Percentiles rank a stretch among this genome's conserved stretches.
Conservation (phyloP, 2,797 vertebrate species). For the Arctocebus calabarensis region DNA sequence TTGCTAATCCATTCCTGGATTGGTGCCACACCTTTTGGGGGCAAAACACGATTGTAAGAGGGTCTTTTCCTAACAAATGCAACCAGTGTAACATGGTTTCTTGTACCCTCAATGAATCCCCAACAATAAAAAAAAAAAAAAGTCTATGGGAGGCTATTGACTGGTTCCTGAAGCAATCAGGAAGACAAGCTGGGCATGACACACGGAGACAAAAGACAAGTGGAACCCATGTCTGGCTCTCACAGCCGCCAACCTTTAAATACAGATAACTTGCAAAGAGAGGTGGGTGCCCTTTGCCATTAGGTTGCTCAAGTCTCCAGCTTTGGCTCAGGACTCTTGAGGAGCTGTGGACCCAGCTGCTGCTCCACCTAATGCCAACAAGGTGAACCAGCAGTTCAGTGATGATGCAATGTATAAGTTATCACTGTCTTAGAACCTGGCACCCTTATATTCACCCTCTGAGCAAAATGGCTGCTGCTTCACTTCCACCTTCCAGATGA, state of each 20-base stretch:
- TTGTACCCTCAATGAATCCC: too few species aligned
- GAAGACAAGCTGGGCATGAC: not conserved
- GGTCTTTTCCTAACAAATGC: too few species aligned
- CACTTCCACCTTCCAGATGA: not conserved
- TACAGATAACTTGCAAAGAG: not conserved
- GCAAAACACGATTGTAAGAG: too few species aligned
- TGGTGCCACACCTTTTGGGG: too few species aligned
- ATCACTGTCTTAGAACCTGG: too few species aligned
- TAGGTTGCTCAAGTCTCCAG: not conserved
- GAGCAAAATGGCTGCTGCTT: not conserved
- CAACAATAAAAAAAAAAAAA: too few species aligned
- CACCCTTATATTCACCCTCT: rapidly evolving
- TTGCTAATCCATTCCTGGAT: too few species aligned
- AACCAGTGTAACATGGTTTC: too few species aligned
- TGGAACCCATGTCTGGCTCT: not conserved
- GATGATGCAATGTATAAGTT: not conserved
- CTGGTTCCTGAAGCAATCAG: too few species aligned
- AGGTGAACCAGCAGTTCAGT: not conserved
- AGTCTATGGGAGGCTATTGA: not conserved
- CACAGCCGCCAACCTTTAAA: not conserved
- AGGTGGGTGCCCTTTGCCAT: not conserved
- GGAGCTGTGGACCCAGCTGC: not conserved
- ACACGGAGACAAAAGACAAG: not conserved
- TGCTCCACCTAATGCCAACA: rapidly evolving
- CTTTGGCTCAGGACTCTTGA: not conserved